Evolutionary conservation across 2,113 vertebrate genomes (phyloP).

Genomic region (Phycodurus eques): DNA sequence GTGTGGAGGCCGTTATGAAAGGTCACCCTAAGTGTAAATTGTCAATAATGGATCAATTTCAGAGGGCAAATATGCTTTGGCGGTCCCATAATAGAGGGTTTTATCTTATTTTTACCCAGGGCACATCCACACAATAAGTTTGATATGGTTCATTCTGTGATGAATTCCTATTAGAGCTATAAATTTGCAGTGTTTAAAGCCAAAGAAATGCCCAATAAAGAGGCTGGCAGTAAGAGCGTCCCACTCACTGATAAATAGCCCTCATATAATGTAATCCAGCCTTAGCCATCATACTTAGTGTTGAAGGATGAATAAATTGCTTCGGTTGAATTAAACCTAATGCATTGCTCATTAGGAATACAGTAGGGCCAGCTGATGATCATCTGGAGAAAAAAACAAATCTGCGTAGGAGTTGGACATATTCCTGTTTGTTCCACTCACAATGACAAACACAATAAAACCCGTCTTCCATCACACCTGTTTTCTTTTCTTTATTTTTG

Average conservation of each 20-base stretch:
- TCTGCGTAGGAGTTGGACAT: conserved; percentile 49
- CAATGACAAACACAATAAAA: conserved; percentile 55
- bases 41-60: conserved; percentile 75
- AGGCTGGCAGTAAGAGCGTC: conserved; percentile 49
- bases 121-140: conserved; percentile 68
- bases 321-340: conserved; percentile 66
- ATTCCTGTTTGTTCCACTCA: conserved; percentile 46
- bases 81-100: conserved; percentile 70
- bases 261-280: conserved; percentile 71
- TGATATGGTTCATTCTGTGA: conserved; percentile 70
- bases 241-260: conserved; percentile 69
- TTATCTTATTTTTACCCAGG: conserved; percentile 73
- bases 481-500: conserved; percentile 12
- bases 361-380: conserved; percentile 57
- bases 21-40: conserved; percentile 76
- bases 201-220: conserved; percentile 61
- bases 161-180: conserved; percentile 77
- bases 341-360: conserved; percentile 66
- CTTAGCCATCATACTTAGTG: conserved; percentile 58
- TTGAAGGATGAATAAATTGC: conserved; percentile 64
- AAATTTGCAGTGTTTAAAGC: conserved; percentile 68
- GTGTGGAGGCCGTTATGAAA: conserved; percentile 70
- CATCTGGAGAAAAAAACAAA: conserved; percentile 64
- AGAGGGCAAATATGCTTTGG: conserved; percentile 70
- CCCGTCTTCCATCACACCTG: conserved; percentile 34